Evolutionary conservation across 2,797 vertebrate genomes (phyloP).

Genomic region (Crenuchus spilurus): DNA sequence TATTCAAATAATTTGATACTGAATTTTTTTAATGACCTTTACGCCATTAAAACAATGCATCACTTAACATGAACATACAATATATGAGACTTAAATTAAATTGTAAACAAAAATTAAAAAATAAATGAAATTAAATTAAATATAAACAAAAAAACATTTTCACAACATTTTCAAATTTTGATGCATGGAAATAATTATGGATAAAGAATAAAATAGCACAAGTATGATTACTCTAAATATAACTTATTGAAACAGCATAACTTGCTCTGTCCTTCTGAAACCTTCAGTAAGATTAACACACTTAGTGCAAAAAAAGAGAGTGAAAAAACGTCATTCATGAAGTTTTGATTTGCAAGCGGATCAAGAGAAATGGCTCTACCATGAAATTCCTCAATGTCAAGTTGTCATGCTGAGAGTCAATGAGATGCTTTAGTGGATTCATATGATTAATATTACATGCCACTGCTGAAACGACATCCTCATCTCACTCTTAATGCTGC

Average conservation of each 20-base stretch:
- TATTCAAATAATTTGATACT: too few relatives aligned
- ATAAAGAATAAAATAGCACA: too few relatives aligned
- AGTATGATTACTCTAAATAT: too few relatives aligned
- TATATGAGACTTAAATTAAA: too few relatives aligned
- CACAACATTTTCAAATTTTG: too few relatives aligned
- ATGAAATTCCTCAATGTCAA: slow-evolving; percentile 89
- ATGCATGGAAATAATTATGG: too few relatives aligned
- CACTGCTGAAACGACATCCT: slow-evolving; percentile 85
- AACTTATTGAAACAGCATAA: slow-evolving; percentile 26
- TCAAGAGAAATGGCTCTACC: slow-evolving; percentile 85
- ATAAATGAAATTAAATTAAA: too few relatives aligned
- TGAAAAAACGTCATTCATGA: slow-evolving; percentile 77
- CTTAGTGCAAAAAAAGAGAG: slow-evolving; percentile 78
- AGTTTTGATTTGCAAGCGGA: slow-evolving; percentile 83
- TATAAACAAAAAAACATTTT: too few relatives aligned
- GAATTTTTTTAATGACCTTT: too few relatives aligned
- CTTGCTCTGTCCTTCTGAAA: slow-evolving; percentile 64
- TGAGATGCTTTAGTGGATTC: slow-evolving; percentile 85
- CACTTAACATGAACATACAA: too few relatives aligned
- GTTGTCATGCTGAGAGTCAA: slow-evolving; percentile 87
- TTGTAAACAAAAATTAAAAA: too few relatives aligned
- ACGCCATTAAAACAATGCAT: too few relatives aligned
- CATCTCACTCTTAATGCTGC: slow-evolving; percentile 88
- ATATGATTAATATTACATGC: slow-evolving; percentile 91
- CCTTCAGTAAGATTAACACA: slow-evolving; percentile 70